Evolutionary conservation across 2,113 vertebrate species (phyloP), one percentile per base, ranked within the genome.

Genomic region (Platichthys flesus): DNA sequence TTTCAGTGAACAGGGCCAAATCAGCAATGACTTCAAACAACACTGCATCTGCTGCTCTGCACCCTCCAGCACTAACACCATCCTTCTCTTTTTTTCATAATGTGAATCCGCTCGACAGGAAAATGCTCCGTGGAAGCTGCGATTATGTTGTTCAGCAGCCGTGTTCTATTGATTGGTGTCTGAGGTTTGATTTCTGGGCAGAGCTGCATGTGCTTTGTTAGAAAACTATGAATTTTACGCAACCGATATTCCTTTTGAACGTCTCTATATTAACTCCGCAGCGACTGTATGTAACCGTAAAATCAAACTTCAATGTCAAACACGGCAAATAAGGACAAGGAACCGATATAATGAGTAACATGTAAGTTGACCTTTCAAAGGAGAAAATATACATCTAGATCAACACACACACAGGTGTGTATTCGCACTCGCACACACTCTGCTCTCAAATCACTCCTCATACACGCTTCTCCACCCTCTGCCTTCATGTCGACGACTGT

Each of bases 361-460:
- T 83, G 85, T 90, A 92, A 90, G 86, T 77, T 90, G 90, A 71
- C 86, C 83, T 89, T 91, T 92, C 56, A 49, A 55, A 71, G 71
- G 57, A 79, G 31, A 70, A 83, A 81, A 74, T 65, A 56, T 69
- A 70, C 76, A 74, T 47, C 55, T 24, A 57, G 20, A 49, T 56
- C 5, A 0, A 64, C 24, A 55, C 12, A 76, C 81, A 71, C 62
- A 45, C 84, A 13, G 9, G 8, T 12, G 61, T 28, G 2, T 24
- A 18, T 67, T 54, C 26, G 3, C 67, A 60, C 65, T 65, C 63
- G 21, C 62, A 68, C 62, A 68, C 55, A 72, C 40, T 67, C 70
- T 78, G 70, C 68, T 62, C 84, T 70, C 58, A 7, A 20, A n/a
- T 74, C 52, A 68, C 0, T 73, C 68, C 42, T 71, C 58, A 76